phyloP scores from a whole-genome alignment of 2,797 vertebrate genomes.

The Eidolon dupreanum region DNA sequence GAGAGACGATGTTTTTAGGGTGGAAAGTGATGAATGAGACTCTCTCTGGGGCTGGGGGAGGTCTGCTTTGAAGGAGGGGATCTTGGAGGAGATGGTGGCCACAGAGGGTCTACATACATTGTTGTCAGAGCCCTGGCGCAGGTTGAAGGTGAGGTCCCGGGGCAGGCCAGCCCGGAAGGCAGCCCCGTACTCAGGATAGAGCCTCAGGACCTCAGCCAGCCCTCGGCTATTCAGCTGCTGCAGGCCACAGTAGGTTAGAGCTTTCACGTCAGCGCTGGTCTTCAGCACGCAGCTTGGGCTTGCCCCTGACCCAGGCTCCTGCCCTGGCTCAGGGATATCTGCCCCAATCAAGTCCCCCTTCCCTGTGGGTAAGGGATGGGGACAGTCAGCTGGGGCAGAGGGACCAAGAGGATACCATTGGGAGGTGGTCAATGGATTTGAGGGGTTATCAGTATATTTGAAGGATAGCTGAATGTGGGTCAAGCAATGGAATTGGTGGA shows the following conservation, averaged over 20 bases:
- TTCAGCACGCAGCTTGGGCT: constrained; percentile 89
- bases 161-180: constrained; percentile 93
- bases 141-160: constrained; percentile 97
- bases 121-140: constrained; percentile 94
- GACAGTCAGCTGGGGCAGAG: constrained; percentile 10
- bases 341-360: constrained; percentile 97
- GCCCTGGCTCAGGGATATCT: constrained; percentile 90
- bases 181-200: constrained; percentile 95
- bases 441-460: neutral
- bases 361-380: constrained; percentile 84
- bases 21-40: neutral
- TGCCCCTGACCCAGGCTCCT: constrained; percentile 70
- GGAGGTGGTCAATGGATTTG: neutral
- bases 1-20: neutral
- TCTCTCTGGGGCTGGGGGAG: neutral
- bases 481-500: neutral
- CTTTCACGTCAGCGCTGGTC: constrained; percentile 96
- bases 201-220: constrained; percentile 92
- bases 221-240: constrained; percentile 94
- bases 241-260: constrained; percentile 96
- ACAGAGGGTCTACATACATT: constrained; percentile 86
- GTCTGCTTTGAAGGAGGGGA: constrained; percentile 22
- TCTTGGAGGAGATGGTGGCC: neutral
- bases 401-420: neutral
- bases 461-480: neutral